Base-by-base conservation (phyloP, 2,113 vertebrate genomes). In the Paramisgurnus dabryanus region DNA sequence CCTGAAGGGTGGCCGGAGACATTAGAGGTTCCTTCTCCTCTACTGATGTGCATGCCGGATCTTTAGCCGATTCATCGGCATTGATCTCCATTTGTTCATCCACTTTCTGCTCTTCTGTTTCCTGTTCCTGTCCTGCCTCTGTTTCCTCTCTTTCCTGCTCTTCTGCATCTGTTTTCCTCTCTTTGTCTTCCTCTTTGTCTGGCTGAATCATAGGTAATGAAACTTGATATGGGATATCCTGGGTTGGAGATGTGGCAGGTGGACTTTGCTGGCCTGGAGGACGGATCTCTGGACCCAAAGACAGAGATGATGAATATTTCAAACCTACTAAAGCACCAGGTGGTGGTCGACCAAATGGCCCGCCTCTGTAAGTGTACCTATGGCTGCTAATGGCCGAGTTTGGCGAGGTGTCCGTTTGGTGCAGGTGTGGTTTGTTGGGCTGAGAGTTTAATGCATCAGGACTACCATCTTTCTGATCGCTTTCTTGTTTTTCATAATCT, bases 361-460 rank as follows among this genome's bases (percentile, higher is more conserved):
- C 93, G 0, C 95, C 95, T 80, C 95, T 90, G 81, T 94, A 94
- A 11, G 93, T 85, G 83, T 93, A 92, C 82, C 93, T 94, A 79
- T 96, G 94, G 68, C 94, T 92, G 45, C 92, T 93, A 0, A 95
- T 85, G 61, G 94, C 93, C 0, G 84, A 93, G 71, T 93, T 93
- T 75, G 95, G 83, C 13, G 94, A 95, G 79, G 94, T 89, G 11
- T 92, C 89, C 8, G 89, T 85, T 83, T 93, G 90, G 41, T 85
- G 90, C n/a, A 86, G 90, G 63, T 78, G 80, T 17, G 76, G 84
- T 81, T 83, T 90, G 40, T 1, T 70, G 67, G 34, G 85, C 47
- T 85, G 71, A 76, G 84, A 84, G 43, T 53, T 75, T 12, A 87
- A 78, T 1, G 75, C 78, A 50, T 88, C 87, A n/a, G 11, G 27